Base-by-base conservation (phyloP, 2,113 vertebrate genomes). In the Xenopus laevis region DNA sequence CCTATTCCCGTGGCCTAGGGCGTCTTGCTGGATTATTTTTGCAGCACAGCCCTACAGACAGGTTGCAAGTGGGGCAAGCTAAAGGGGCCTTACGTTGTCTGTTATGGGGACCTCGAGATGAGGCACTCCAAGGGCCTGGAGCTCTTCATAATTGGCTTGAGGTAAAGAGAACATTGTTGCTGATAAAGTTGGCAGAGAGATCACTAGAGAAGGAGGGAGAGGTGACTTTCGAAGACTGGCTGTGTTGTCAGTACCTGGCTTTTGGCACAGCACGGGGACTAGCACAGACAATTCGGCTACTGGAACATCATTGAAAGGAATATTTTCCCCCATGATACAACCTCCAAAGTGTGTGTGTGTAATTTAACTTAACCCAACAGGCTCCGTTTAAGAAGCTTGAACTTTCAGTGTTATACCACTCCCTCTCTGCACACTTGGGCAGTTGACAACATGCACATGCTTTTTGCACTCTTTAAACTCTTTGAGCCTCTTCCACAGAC, bases 191-290 rank as follows among this genome's bases (percentile, higher is more conserved):
- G 44, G 97, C 97, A 0, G 96, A 98, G 86, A 95, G 95, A 81
- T 96, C 97, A 17, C 84, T 99, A 78, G 95, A 98, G 80, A 83
- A 86, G 3, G 93, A 92, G 23, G 89, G 89, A 4, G 91, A 92
- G 1, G 83, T 98, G 70, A 94, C 92, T 85, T 89, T 99, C 11
- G 98, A 99, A 86, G 97, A 99, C 89, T 99, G 97, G 98, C 90
- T 99, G 30, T 99, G 97, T 83, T 98, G 96, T 82, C 96, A 98
- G 1, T 99, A 99, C 46, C 86, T 99, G 87, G 96, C 98, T n/a
- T 96, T 95, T 40, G 90, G 95, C 78, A 93, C 89, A 83, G 90
- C 66, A 30, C 66, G 64, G 66, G 74, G 74, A 64, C 74, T 79
- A 21, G 74, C 74, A 70, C 66, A 77, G 60, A 70, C 74, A 13